Percentiles rank a stretch among this genome's conserved stretches.
Evolutionary conservation across 2,888 invertebrate genomes (phyloP).

Genomic region (Nowickia ferox): DNA sequence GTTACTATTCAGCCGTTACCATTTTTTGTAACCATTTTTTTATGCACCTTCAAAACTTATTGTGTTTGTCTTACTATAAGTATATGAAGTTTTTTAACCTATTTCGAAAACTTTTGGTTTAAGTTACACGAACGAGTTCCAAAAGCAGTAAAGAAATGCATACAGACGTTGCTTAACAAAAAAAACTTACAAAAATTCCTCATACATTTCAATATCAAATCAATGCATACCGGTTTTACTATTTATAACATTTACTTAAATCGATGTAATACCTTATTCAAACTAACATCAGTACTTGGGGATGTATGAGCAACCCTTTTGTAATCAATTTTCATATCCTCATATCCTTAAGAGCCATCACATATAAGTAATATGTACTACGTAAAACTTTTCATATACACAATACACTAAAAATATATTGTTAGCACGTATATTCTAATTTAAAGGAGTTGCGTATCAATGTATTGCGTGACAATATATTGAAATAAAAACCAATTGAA

Average conservation of each 20-base stretch:
- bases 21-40: too few relatives aligned
- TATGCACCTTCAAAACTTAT: too few relatives aligned
- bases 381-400: not conserved
- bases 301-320: constrained; percentile 39
- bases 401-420: not conserved
- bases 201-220: too few relatives aligned
- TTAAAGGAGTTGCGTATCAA: constrained; percentile 43
- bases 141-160: too few relatives aligned
- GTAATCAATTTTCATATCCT: constrained; percentile 58
- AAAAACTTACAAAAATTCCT: too few relatives aligned
- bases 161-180: too few relatives aligned
- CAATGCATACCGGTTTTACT: too few relatives aligned
- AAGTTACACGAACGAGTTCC: accelerated
- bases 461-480: constrained; percentile 57
- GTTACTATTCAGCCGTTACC: too few relatives aligned
- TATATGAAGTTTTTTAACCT: too few relatives aligned
- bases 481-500: not conserved
- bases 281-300: not conserved
- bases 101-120: too few relatives aligned
- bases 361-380: constrained; percentile 5
- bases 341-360: constrained; percentile 29
- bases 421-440: constrained; percentile 11
- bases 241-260: too few relatives aligned
- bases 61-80: too few relatives aligned
- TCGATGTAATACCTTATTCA: not conserved